Evolutionary conservation across 1,140 invertebrate genomes (phyloP).

Genomic region (Drosophila subpulchrella): DNA sequence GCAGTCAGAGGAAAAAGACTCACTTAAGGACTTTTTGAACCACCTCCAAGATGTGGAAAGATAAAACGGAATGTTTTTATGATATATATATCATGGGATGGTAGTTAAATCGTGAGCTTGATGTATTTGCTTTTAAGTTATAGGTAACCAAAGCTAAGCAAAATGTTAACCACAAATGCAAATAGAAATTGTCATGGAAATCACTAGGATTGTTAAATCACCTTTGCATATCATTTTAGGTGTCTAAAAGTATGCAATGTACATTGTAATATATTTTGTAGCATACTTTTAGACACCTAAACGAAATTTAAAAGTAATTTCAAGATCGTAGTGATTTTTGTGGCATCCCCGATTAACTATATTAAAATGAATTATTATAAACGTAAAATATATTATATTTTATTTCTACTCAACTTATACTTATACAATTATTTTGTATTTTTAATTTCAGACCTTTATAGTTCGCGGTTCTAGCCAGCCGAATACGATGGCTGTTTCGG

Average conservation of each 20-base stretch:
- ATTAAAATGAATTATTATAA: too few relatives aligned
- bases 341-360: too few relatives aligned
- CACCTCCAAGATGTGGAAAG: background rate
- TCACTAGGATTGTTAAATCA: too few relatives aligned
- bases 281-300: too few relatives aligned
- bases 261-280: too few relatives aligned
- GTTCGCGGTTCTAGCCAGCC: constrained; percentile 96
- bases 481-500: constrained; percentile 97
- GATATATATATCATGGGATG: background rate
- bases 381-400: too few relatives aligned
- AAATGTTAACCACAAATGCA: background rate
- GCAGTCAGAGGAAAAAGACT: constrained; percentile 34
- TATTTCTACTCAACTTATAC: background rate
- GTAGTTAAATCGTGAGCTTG: background rate
- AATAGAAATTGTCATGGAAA: background rate
- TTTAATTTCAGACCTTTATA: constrained; percentile 92
- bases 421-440: background rate
- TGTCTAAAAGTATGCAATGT: background rate
- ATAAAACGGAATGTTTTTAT: background rate
- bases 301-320: too few relatives aligned
- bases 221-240: background rate
- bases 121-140: constrained; percentile 1
- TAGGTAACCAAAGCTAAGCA: background rate
- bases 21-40: constrained; percentile 34
- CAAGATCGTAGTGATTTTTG: too few relatives aligned